phyloP scores from a whole-genome alignment of 2,888 invertebrate species.

The Leptogaster cylindrica region DNA sequence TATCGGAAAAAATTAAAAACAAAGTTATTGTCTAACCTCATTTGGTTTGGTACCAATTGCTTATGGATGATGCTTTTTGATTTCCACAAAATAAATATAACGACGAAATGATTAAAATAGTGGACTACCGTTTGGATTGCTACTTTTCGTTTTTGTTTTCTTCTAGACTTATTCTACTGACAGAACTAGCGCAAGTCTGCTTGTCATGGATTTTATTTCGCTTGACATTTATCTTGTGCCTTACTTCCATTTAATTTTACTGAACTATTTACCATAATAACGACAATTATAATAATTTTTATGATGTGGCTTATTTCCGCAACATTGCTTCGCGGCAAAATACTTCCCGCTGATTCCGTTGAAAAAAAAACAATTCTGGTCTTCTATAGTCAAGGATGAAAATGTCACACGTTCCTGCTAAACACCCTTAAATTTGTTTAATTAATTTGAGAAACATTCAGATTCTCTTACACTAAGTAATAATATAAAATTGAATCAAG shows the following conservation, averaged over 20 bases:
- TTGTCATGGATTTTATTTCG: not conserved
- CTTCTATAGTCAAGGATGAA: too few species aligned
- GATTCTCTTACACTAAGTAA: too few species aligned
- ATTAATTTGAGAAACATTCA: too few species aligned
- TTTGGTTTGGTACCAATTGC: slow-evolving; percentile 11
- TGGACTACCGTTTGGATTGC: not conserved
- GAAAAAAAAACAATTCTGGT: too few species aligned
- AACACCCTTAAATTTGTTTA: too few species aligned
- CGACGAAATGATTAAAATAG: not conserved
- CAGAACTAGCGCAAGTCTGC: slow-evolving; percentile 11
- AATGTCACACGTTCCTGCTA: too few species aligned
- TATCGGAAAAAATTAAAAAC: too few species aligned
- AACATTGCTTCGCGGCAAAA: too few species aligned
- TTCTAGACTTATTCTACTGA: slow-evolving; percentile 1
- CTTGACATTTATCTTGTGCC: slow-evolving; percentile 30
- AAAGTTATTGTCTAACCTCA: slow-evolving; percentile 39
- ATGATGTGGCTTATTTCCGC: too few species aligned
- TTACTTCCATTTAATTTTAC: not conserved
- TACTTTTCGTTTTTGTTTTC: slow-evolving; percentile 3
- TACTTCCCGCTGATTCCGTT: too few species aligned
- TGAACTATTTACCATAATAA: not conserved
- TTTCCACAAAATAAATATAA: not conserved
- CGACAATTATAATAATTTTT: too few species aligned
- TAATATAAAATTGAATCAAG: too few species aligned
- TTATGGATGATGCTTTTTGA: not conserved